Evolutionary conservation across 2,113 vertebrate species (phyloP).

Genomic region (Ginglymostoma cirratum): DNA sequence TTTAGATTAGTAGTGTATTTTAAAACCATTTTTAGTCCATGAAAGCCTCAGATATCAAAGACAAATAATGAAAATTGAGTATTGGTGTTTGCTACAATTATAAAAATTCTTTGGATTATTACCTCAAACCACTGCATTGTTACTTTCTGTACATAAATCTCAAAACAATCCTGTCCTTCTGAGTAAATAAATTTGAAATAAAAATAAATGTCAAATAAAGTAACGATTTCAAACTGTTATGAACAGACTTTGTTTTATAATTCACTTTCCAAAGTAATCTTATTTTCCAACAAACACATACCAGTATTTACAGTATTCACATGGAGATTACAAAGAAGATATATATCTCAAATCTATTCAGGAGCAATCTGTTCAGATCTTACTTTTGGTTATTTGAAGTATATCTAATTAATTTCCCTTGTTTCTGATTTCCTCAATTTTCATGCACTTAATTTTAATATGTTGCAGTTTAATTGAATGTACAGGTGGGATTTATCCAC

Average conservation of each 20-base stretch:
- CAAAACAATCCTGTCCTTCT: not conserved
- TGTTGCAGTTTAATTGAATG: slow-evolving; percentile 29
- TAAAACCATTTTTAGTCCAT: too few species aligned
- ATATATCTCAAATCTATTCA: not conserved
- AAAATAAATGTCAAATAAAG: not conserved
- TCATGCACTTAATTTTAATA: slow-evolving; percentile 26
- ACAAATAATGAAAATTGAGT: too few species aligned
- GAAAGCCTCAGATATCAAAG: too few species aligned
- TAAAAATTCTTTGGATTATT: not conserved
- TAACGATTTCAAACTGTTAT: not conserved
- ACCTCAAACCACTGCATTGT: not conserved
- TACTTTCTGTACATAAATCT: not conserved
- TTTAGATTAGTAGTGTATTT: too few species aligned
- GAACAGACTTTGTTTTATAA: not conserved
- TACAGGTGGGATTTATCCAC: not conserved
- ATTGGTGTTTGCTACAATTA: too few species aligned
- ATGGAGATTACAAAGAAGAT: not conserved
- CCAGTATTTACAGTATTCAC: not conserved
- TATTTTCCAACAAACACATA: not conserved
- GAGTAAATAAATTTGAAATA: not conserved
- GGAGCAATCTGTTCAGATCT: not conserved
- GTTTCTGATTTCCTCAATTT: slow-evolving; percentile 13
- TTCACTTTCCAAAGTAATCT: not conserved
- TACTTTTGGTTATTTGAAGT: not conserved
- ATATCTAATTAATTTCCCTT: slow-evolving; percentile 20